These are phyloP conservation scores for Xiphophorus hellerii DNA, from an alignment of 2,113 vertebrate genomes.

Conservation along the genomic window DNA sequence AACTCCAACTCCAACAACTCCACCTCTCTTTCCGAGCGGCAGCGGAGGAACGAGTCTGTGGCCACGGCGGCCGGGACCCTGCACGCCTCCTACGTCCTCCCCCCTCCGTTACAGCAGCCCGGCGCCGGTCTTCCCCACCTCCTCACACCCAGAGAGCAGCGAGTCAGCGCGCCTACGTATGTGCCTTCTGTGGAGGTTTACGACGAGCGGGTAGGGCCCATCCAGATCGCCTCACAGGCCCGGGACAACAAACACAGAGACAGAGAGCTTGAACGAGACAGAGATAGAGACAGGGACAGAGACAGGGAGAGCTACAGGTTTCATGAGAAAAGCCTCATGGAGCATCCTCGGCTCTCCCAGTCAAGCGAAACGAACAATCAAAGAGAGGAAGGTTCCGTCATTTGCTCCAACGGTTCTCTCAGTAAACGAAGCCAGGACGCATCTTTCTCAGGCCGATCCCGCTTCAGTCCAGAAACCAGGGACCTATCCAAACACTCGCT, in stretches of 20 bases:
- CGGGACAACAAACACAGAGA: constrained; percentile 86
- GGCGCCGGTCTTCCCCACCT: constrained; percentile 65
- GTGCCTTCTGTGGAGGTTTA: constrained; percentile 97
- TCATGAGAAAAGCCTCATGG: constrained; percentile 75
- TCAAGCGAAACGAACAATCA: constrained; percentile 82
- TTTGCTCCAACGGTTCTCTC: constrained; percentile 85
- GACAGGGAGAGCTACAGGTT: constrained; percentile 73
- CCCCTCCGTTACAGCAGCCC: constrained; percentile 78
- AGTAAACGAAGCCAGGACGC: constrained; percentile 82
- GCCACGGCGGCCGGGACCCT: constrained; percentile 77
- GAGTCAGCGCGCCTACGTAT: constrained; percentile 92
- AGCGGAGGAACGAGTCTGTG: constrained; percentile 82
- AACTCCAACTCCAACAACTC: constrained; percentile 54
- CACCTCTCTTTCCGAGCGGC: constrained; percentile 67
- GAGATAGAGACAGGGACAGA: constrained; percentile 76
- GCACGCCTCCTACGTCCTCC: constrained; percentile 82
- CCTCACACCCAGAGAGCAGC: constrained; percentile 86
- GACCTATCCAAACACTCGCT: constrained; percentile 85
- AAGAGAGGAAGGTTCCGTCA: constrained; percentile 91
- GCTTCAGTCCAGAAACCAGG: constrained; percentile 84
- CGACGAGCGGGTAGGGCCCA: constrained; percentile 89
- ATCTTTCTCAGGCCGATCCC: constrained; percentile 75
- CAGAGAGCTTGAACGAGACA: constrained; percentile 19
- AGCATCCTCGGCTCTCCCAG: constrained; percentile 75
- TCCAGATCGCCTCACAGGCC: constrained; percentile 93